Evolutionary conservation across 2,888 invertebrate species (phyloP).

Genomic region (Pachydiplax longipennis): DNA sequence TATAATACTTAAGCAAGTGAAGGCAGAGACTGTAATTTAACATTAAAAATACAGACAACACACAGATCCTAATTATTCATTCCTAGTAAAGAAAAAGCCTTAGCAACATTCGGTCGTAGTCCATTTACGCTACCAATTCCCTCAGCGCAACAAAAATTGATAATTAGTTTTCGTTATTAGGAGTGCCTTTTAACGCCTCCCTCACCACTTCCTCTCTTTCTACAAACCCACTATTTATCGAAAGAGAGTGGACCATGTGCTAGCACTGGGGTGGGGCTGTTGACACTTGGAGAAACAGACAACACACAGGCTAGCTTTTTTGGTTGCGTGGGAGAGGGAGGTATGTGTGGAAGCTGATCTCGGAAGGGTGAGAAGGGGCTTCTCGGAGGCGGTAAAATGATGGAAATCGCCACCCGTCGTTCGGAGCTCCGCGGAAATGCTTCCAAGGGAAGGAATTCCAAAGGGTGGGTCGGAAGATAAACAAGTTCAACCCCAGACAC

Average conservation of each 20-base stretch:
- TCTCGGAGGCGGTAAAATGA: conserved; percentile 36
- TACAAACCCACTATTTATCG: conserved; percentile 24
- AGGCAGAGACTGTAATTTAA: no score
- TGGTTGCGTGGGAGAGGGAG: background rate
- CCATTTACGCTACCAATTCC: no score
- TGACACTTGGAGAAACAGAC: conserved; percentile 42
- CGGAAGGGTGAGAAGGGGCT: background rate
- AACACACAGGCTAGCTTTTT: conserved; percentile 19
- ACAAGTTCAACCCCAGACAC: conserved; percentile 41
- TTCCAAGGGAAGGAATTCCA: background rate
- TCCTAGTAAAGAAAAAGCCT: no score
- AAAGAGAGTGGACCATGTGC: background rate
- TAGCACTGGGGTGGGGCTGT: conserved; percentile 2
- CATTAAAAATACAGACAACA: no score
- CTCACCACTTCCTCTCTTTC: background rate
- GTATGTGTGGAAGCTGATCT: background rate
- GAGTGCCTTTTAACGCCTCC: background rate
- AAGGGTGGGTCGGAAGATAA: conserved; percentile 37
- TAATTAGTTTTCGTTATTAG: background rate
- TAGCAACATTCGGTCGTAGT: no score
- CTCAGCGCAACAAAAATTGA: background rate
- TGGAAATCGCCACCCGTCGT: conserved; percentile 34
- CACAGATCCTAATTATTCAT: no score
- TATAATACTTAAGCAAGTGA: no score
- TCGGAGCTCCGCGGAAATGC: background rate